Conservation (phyloP, 2,888 invertebrate genomes). For the Lamellibrachia satsuma region DNA sequence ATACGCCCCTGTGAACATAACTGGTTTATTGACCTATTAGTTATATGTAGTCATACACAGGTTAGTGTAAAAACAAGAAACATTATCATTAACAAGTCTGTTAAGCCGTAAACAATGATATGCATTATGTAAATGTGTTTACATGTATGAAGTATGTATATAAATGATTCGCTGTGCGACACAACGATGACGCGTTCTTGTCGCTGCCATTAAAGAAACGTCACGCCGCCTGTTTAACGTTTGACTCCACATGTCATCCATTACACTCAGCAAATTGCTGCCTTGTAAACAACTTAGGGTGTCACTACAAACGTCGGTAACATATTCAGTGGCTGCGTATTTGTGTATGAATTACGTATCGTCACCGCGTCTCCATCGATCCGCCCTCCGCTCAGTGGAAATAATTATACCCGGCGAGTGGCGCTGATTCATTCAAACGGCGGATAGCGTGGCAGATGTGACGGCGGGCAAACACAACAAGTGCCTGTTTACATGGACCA, state of each 20-base stretch:
- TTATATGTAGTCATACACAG: not conserved
- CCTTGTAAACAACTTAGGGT: not conserved
- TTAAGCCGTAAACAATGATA: not conserved
- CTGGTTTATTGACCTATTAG: not conserved
- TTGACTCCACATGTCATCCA: not conserved
- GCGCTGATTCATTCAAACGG: not conserved
- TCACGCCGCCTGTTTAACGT: not conserved
- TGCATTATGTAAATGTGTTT: not conserved
- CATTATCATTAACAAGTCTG: not conserved
- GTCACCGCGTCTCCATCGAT: not conserved
- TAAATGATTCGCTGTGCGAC: not conserved
- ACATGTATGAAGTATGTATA: too few relatives aligned
- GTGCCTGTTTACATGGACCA: not conserved
- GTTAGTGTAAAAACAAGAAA: not conserved
- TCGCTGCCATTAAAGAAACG: not conserved
- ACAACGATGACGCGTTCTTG: not conserved
- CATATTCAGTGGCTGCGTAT: not conserved
- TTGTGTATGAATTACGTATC: not conserved
- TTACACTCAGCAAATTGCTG: not conserved
- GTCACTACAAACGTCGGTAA: not conserved
- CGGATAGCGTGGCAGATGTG: not conserved
- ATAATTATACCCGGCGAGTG: not conserved
- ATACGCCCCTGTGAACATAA: not conserved
- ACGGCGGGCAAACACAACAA: not conserved
- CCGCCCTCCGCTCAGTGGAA: not conserved